These are phyloP conservation scores for Loxodonta africana DNA, from an alignment of 2,113 vertebrate species.

Conservation along the genomic window DNA sequence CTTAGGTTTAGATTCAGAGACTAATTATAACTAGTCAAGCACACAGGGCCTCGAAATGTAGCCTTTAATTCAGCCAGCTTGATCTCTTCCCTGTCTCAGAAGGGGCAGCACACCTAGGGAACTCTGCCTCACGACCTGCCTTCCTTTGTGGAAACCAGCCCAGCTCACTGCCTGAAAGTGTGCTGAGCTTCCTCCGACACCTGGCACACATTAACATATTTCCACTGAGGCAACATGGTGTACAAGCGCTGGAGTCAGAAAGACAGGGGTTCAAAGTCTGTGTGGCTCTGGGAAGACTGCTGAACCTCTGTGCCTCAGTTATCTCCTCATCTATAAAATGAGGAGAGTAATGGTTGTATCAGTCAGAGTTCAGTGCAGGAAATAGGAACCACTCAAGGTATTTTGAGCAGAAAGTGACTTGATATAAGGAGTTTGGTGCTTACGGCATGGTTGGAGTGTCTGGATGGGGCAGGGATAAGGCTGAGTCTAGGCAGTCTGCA, in stretches of 20 bases:
- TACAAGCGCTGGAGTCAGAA: background rate
- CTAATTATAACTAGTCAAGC: too few relatives aligned
- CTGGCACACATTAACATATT: background rate
- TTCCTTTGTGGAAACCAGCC: background rate
- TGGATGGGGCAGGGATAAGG: background rate
- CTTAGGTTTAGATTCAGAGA: too few relatives aligned
- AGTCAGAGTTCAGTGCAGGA: background rate
- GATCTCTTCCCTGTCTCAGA: too few relatives aligned
- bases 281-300: background rate
- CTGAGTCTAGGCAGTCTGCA: background rate
- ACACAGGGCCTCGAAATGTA: too few relatives aligned
- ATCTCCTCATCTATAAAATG: background rate
- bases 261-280: background rate
- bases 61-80: too few relatives aligned
- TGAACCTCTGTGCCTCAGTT: background rate
- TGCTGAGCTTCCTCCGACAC: accelerated
- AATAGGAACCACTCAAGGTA: background rate
- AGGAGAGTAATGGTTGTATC: background rate
- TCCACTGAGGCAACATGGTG: background rate
- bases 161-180: background rate
- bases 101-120: background rate
- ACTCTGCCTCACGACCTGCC: background rate
- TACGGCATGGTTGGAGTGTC: background rate
- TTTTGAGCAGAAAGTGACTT: background rate
- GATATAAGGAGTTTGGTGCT: background rate